Percentiles rank a stretch among this genome's conserved stretches.
Conservation (phyloP, 1,140 invertebrate genomes). For the Pseudomyrmex dendroicus region DNA sequence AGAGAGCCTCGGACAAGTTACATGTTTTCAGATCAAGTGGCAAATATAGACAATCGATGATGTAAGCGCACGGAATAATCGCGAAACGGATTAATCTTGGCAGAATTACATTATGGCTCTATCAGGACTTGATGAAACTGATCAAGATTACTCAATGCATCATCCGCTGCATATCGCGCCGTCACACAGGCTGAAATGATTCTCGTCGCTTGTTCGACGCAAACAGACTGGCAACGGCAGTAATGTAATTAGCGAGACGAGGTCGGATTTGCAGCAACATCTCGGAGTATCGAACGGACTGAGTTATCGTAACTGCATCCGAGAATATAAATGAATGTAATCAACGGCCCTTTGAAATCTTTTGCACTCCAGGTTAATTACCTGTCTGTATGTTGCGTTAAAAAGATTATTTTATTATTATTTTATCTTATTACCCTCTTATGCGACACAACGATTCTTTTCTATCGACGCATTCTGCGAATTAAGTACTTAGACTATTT, state of each 20-base stretch:
- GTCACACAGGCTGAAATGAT: constrained; percentile 39
- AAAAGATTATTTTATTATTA: neutral
- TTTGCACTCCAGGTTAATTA: constrained; percentile 32
- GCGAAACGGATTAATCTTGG: neutral
- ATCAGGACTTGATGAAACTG: constrained; percentile 43
- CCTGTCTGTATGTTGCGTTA: neutral
- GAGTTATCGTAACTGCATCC: constrained; percentile 72
- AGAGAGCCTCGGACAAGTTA: neutral
- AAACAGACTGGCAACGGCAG: constrained; percentile 51
- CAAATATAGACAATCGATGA: neutral
- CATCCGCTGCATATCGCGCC: constrained; percentile 19
- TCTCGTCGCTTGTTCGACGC: constrained; percentile 47
- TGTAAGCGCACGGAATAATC: neutral
- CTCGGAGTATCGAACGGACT: constrained; percentile 63
- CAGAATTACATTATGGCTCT: constrained; percentile 16
- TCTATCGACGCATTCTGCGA: neutral
- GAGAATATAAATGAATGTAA: constrained; percentile 73
- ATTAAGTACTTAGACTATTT: neutral
- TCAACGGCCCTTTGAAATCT: constrained; percentile 71
- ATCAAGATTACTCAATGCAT: constrained; percentile 39
- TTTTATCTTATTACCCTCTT: neutral
- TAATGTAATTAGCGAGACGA: constrained; percentile 68
- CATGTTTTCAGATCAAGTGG: no score
- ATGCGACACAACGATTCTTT: neutral
- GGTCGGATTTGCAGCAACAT: constrained; percentile 72